Evolutionary conservation across 2,797 vertebrate genomes (phyloP).

Genomic region (Linurgus olivaceus): DNA sequence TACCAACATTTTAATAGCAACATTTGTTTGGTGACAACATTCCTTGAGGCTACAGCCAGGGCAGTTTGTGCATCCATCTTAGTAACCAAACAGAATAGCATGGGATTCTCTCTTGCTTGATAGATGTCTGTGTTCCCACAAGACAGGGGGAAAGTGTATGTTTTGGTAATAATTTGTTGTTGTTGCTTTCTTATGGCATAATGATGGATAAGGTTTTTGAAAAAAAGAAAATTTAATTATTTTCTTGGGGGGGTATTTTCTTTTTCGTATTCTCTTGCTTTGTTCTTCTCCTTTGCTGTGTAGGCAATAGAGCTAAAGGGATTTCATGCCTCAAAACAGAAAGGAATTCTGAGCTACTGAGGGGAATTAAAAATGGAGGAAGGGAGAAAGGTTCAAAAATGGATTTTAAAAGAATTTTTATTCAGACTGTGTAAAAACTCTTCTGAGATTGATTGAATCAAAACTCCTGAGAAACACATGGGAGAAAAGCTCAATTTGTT

Average conservation of each 20-base stretch:
- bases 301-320: not conserved
- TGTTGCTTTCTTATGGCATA: not conserved
- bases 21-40: conserved; percentile 29
- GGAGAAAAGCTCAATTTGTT: not conserved
- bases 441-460: not conserved
- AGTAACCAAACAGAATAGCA: not conserved
- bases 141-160: not conserved
- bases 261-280: not conserved
- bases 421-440: not conserved
- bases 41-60: conserved; percentile 14
- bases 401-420: not conserved
- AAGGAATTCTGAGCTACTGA: not conserved
- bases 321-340: conserved; percentile 36
- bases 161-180: not conserved
- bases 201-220: not conserved
- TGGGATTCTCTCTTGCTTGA: not conserved
- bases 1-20: conserved; percentile 16
- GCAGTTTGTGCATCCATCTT: not conserved
- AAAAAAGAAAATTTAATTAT: not conserved
- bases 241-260: not conserved
- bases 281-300: conserved; percentile 3
- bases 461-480: not conserved
- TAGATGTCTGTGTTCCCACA: not conserved
- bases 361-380: not conserved
- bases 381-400: not conserved